Conservation (phyloP, 2,888 invertebrate species). For the Idaea straminata region DNA sequence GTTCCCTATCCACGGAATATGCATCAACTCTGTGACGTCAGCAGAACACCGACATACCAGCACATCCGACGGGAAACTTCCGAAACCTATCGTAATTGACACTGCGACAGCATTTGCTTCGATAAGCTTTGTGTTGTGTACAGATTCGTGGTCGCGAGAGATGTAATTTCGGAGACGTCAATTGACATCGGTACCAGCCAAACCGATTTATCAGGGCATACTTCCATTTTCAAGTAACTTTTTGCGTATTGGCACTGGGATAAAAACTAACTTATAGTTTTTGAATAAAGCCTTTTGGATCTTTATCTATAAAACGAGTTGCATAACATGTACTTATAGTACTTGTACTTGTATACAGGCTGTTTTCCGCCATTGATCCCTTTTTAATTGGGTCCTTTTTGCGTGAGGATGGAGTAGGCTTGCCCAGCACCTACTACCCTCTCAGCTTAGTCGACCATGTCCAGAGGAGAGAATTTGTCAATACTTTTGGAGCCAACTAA, state of each 20-base stretch:
- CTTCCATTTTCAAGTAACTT: not conserved
- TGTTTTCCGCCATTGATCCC: too few species aligned
- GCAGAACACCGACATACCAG: constrained; percentile 23
- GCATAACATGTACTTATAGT: not conserved
- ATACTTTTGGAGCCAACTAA: too few species aligned
- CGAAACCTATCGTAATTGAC: constrained; percentile 36
- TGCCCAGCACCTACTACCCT: too few species aligned
- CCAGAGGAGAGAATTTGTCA: too few species aligned
- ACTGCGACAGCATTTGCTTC: constrained; percentile 9
- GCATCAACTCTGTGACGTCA: constrained; percentile 31
- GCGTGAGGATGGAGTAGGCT: too few species aligned
- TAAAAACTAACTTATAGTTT: too few species aligned
- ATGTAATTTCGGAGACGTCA: not conserved
- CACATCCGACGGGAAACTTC: constrained; percentile 42
- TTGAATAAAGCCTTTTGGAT: too few species aligned
- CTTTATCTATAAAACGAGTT: too few species aligned
- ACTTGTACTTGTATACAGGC: too few species aligned
- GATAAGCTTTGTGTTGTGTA: not conserved
- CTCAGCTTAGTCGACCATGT: too few species aligned
- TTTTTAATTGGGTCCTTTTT: too few species aligned
- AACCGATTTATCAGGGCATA: not conserved
- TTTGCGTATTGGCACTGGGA: too few species aligned
- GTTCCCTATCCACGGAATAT: constrained; percentile 8
- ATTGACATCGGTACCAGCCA: not conserved
- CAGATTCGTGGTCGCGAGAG: not conserved